phyloP scores from a whole-genome alignment of 2,888 invertebrate species.

The Coecobrya sp. region DNA sequence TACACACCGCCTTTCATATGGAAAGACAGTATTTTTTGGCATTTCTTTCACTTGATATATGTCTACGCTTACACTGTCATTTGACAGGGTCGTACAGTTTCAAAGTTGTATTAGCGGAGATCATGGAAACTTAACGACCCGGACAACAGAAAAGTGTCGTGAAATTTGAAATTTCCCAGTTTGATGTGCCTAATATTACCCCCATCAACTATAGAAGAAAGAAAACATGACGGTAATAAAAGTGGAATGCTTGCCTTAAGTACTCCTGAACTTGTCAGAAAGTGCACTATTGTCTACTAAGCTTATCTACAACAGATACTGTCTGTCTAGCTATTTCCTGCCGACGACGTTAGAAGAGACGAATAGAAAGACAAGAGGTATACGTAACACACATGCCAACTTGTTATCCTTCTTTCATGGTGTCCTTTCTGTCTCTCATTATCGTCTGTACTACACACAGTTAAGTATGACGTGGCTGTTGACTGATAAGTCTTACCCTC shows the following conservation, averaged over 20 bases:
- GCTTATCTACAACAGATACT: conserved; percentile 61
- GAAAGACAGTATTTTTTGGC: not conserved
- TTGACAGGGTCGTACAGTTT: conserved; percentile 55
- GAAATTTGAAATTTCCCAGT: conserved; percentile 71
- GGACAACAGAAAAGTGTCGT: conserved; percentile 68
- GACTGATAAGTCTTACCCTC: conserved; percentile 49
- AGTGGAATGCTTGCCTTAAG: conserved; percentile 65
- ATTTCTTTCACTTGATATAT: not conserved
- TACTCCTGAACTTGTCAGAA: conserved; percentile 78
- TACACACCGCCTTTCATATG: not conserved
- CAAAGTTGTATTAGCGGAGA: conserved; percentile 57
- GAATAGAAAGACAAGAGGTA: not conserved
- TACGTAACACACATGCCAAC: not conserved
- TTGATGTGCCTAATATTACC: conserved; percentile 56
- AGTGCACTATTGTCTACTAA: conserved; percentile 56
- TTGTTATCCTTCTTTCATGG: conserved; percentile 2
- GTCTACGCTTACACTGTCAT: not conserved
- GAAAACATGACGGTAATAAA: conserved; percentile 49
- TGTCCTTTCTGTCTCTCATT: not conserved
- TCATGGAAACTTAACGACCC: conserved; percentile 72
- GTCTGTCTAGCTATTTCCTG: not conserved
- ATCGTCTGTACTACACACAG: not conserved
- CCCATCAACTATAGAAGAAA: conserved; percentile 48
- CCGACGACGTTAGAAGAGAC: not conserved
- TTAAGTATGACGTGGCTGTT: conserved; percentile 17